Conservation (phyloP, 2,888 invertebrate genomes). For the Apodemia duryi region DNA sequence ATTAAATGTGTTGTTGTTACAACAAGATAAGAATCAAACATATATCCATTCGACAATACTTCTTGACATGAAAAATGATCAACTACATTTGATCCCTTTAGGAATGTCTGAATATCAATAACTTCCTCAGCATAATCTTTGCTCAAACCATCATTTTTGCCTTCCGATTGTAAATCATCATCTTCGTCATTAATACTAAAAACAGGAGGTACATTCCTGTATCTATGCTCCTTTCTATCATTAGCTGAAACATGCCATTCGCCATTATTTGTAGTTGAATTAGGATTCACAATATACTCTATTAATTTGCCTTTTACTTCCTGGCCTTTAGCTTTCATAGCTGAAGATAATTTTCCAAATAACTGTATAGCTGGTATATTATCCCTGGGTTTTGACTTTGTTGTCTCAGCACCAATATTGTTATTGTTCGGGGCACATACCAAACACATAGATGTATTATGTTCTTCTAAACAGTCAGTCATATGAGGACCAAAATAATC, state of each 20-base stretch:
- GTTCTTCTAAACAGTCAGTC: slow-evolving; percentile 90
- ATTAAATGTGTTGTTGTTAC: slow-evolving; percentile 92
- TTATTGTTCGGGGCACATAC: slow-evolving; percentile 84
- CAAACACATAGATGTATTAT: slow-evolving; percentile 88
- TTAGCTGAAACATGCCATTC: slow-evolving; percentile 91
- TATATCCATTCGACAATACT: slow-evolving; percentile 92
- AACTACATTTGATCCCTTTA: slow-evolving; percentile 90
- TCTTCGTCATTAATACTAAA: slow-evolving; percentile 96
- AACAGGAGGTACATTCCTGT: slow-evolving; percentile 93
- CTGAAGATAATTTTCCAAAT: slow-evolving; percentile 90
- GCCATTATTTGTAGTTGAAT: slow-evolving; percentile 75
- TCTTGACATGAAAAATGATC: slow-evolving; percentile 95
- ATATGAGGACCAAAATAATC: slow-evolving; percentile 91
- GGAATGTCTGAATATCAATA: slow-evolving; percentile 88
- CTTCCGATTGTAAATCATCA: slow-evolving; percentile 57
- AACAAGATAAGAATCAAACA: slow-evolving; percentile 92
- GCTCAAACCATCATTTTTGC: slow-evolving; percentile 60
- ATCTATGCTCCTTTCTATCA: slow-evolving; percentile 91
- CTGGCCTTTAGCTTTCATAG: slow-evolving; percentile 93
- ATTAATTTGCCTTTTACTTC: slow-evolving; percentile 95
- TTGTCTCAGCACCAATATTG: slow-evolving; percentile 50
- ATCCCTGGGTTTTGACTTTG: slow-evolving; percentile 47
- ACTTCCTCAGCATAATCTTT: slow-evolving; percentile 86
- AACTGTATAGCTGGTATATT: slow-evolving; percentile 81
- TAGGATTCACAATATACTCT: slow-evolving; percentile 96